phyloP scores from a whole-genome alignment of 2,113 vertebrate genomes.

The Daphoenositta chrysoptera region DNA sequence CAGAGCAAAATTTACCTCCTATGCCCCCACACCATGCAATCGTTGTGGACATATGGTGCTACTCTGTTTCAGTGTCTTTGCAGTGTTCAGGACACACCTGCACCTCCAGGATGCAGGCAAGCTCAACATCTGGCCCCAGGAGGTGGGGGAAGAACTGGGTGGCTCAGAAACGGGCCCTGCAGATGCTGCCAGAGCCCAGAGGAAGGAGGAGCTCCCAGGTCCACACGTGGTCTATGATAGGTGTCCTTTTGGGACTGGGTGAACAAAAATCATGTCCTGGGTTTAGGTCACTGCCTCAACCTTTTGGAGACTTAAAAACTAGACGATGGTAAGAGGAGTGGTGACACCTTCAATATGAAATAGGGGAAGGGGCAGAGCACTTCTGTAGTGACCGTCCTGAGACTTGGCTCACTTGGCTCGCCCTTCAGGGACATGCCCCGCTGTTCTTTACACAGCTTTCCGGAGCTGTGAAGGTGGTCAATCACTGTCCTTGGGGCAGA shows the following conservation, averaged over 20 bases:
- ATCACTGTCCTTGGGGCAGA: background rate
- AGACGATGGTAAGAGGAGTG: rapidly evolving
- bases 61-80: too few relatives aligned
- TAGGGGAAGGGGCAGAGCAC: background rate
- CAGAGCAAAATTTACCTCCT: background rate
- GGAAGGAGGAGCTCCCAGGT: background rate
- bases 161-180: rapidly evolving
- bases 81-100: background rate
- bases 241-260: background rate
- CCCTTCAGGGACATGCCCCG: too few relatives aligned
- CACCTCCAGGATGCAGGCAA: background rate
- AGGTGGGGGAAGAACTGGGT: background rate
- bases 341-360: background rate
- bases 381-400: background rate
- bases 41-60: background rate
- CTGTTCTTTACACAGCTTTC: background rate
- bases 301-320: background rate
- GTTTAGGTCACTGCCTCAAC: background rate
- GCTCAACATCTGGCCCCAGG: background rate
- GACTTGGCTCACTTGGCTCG: background rate
- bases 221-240: rapidly evolving
- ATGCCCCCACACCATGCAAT: rapidly evolving
- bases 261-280: background rate
- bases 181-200: rapidly evolving
- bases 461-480: background rate